A percentile compares a stretch with the other conserved stretches of the same genome.
phyloP scores from a whole-genome alignment of 2,888 invertebrate genomes.

The Diarsia rubi region DNA sequence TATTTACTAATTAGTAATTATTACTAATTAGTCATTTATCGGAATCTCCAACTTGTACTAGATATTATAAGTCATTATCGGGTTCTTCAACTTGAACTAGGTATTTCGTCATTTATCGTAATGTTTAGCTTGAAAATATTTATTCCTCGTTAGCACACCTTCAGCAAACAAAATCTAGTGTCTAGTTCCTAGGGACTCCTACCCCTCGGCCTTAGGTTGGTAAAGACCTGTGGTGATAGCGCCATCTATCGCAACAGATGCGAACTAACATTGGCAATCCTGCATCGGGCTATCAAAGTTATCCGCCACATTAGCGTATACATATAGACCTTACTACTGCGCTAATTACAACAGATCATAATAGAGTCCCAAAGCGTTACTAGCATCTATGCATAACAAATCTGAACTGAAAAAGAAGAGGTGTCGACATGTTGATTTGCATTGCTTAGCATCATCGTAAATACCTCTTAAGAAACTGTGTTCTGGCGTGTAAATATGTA shows the following conservation, averaged over 20 bases:
- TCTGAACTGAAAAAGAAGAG: conserved; percentile 39
- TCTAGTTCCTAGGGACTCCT: neutral
- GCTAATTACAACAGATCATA: conserved; percentile 5
- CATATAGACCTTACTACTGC: no score
- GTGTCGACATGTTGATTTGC: conserved; percentile 46
- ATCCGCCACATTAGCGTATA: no score
- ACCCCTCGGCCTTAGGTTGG: neutral
- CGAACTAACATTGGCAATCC: no score
- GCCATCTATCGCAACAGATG: no score
- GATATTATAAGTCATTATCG: no score
- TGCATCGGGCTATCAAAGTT: no score
- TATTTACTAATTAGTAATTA: no score
- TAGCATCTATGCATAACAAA: conserved; percentile 46
- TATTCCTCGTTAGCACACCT: neutral
- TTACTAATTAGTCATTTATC: conserved; percentile 3
- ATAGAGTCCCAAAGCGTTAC: conserved; percentile 14
- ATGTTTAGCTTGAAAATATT: neutral
- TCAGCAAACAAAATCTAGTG: neutral
- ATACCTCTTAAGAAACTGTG: conserved; percentile 47
- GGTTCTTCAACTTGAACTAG: no score
- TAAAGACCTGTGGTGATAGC: no score
- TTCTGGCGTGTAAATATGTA: conserved; percentile 53
- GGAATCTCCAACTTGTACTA: neutral
- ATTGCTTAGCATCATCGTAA: conserved; percentile 32
- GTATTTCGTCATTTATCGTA: conserved; percentile 3